phyloP scores from a whole-genome alignment of 2,113 vertebrate species.

The Cyprinodon variegatus region DNA sequence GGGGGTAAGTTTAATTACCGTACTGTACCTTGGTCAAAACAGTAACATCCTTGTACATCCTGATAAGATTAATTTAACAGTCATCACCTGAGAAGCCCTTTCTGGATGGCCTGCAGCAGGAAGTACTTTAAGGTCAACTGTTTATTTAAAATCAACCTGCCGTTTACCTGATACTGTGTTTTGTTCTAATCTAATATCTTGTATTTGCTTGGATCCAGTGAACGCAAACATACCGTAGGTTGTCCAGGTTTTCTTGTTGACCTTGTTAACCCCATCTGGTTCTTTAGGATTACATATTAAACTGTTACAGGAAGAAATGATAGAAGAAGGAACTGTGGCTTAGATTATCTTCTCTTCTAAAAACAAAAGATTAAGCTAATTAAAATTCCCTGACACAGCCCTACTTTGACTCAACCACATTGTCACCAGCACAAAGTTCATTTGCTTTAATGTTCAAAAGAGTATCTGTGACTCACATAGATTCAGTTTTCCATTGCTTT shows the following conservation, averaged over 20 bases:
- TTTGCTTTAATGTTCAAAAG: not conserved
- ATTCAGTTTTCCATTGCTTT: not conserved
- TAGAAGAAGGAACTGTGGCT: not conserved
- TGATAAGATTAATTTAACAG: not conserved
- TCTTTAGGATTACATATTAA: slow-evolving; percentile 1
- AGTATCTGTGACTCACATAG: no score
- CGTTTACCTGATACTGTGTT: not conserved
- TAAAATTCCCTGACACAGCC: not conserved
- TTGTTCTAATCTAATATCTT: not conserved
- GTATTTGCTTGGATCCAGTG: not conserved
- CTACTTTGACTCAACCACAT: not conserved
- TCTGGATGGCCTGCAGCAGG: not conserved
- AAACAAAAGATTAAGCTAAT: not conserved
- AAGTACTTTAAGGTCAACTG: not conserved
- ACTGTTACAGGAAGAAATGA: not conserved
- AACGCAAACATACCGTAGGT: not conserved
- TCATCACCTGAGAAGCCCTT: not conserved
- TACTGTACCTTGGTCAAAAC: not conserved
- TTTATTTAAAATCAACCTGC: not conserved
- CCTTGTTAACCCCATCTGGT: not conserved
- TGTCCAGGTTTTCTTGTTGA: not conserved
- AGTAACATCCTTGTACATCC: not conserved
- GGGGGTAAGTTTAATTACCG: not conserved
- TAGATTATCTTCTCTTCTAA: not conserved
- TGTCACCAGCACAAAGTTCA: not conserved